Conservation (phyloP, 2,888 invertebrate species). For the Stenoptilia bipunctidactyla region DNA sequence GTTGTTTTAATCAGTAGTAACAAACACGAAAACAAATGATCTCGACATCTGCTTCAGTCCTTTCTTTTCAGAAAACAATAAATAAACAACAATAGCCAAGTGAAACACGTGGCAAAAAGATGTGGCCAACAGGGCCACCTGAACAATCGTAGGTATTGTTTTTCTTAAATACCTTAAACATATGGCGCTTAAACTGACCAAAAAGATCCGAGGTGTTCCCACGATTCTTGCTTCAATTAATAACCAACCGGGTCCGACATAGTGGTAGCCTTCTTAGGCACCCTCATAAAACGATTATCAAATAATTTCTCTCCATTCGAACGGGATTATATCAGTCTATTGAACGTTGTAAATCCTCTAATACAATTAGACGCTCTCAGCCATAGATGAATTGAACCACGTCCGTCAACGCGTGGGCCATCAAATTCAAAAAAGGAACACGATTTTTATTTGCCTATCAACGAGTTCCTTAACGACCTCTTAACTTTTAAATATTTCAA, state of each 20-base stretch:
- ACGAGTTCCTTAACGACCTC: background rate
- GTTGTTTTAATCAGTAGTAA: conserved; percentile 25
- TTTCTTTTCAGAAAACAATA: conserved; percentile 32
- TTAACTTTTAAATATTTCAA: conserved; percentile 11
- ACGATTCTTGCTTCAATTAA: conserved; percentile 62
- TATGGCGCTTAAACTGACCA: conserved; percentile 37
- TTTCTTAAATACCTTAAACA: conserved; percentile 38
- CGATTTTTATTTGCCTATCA: conserved; percentile 7
- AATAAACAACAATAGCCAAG: conserved; percentile 30
- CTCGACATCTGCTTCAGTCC: conserved; percentile 45
- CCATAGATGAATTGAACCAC: conserved; percentile 24
- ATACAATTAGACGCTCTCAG: conserved; percentile 50
- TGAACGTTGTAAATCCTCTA: background rate
- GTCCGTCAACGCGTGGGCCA: conserved; percentile 15
- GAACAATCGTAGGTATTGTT: conserved; percentile 38
- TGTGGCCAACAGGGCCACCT: conserved; percentile 26
- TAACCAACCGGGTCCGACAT: conserved; percentile 48
- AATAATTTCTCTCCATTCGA: conserved; percentile 47
- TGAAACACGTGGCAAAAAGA: conserved; percentile 36
- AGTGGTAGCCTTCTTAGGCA: conserved; percentile 53
- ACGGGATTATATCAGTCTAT: conserved; percentile 27
- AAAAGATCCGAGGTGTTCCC: conserved; percentile 41
- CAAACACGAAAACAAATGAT: conserved; percentile 20
- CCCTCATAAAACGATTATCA: conserved; percentile 66
- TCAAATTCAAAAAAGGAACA: conserved; percentile 21